Percentiles rank a stretch among this genome's conserved stretches.
phyloP scores from a whole-genome alignment of 2,888 invertebrate species.

The Pemphredon lugubris region DNA sequence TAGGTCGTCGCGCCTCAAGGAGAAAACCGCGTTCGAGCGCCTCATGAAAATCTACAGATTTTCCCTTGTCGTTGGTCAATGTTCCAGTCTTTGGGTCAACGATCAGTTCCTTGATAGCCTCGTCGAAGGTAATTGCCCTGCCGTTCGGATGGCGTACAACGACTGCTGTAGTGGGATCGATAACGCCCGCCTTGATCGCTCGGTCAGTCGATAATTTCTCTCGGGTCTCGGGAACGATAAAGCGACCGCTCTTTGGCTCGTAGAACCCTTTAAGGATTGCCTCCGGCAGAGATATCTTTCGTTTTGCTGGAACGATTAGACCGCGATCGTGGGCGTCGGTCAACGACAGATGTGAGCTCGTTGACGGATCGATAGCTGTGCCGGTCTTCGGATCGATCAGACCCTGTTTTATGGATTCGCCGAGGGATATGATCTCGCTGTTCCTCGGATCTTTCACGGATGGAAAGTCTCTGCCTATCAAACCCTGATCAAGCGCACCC shows the following conservation, averaged over 20 bases:
- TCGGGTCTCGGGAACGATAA: constrained; percentile 90
- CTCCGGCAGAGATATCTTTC: constrained; percentile 92
- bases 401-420: constrained; percentile 89
- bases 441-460: constrained; percentile 91
- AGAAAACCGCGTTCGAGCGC: constrained; percentile 92
- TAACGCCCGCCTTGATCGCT: constrained; percentile 91
- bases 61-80: constrained; percentile 84
- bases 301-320: constrained; percentile 90
- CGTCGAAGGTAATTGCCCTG: constrained; percentile 90
- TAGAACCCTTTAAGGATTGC: constrained; percentile 96
- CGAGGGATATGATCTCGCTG: constrained; percentile 90
- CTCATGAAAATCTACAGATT: constrained; percentile 89
- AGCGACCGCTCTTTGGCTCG: constrained; percentile 91
- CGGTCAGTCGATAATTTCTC: constrained; percentile 91
- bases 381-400: constrained; percentile 91
- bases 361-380: constrained; percentile 89
- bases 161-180: constrained; percentile 93
- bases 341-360: no score
- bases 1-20: constrained; percentile 90
- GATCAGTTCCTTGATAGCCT: constrained; percentile 90
- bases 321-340: constrained; percentile 93
- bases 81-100: constrained; percentile 89
- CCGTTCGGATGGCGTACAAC: constrained; percentile 86
- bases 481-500: constrained; percentile 88
- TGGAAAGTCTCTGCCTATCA: constrained; percentile 89